Conservation (phyloP, 2,113 vertebrate genomes). For the Pteronura brasiliensis region DNA sequence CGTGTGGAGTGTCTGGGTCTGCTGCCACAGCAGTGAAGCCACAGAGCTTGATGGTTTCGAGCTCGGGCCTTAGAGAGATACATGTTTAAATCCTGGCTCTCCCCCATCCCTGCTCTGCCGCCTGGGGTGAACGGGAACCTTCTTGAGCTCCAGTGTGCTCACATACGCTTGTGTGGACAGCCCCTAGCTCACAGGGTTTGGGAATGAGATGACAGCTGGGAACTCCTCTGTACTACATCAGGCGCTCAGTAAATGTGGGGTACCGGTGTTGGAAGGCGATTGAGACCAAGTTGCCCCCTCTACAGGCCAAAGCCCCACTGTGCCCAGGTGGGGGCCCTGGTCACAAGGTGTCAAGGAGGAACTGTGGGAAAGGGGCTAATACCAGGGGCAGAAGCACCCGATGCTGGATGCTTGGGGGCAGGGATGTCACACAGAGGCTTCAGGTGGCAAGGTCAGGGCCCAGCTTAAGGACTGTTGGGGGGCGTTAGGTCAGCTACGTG, state of each 20-base stretch:
- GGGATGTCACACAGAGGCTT: background rate
- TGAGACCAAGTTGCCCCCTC: background rate
- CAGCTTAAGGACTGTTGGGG: background rate
- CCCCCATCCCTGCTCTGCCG: background rate
- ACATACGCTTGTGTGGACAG: background rate
- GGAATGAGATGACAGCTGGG: background rate
- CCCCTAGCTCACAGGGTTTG: background rate
- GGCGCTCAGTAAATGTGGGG: background rate
- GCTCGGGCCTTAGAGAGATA: background rate
- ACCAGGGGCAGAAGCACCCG: conserved; percentile 40
- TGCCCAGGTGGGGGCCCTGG: background rate
- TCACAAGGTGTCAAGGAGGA: background rate
- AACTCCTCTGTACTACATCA: background rate
- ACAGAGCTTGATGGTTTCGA: background rate
- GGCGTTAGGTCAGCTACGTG: background rate
- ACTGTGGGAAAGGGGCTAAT: conserved; percentile 13
- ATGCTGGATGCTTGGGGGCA: background rate
- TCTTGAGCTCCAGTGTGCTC: conserved; percentile 14
- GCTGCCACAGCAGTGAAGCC: background rate
- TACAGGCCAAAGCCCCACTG: background rate
- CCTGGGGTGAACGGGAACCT: background rate
- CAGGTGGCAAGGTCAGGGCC: background rate
- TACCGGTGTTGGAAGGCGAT: background rate
- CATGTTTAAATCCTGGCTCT: background rate
- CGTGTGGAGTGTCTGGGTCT: background rate